Conservation (phyloP, 2,113 vertebrate species). For the Grallaria varia region DNA sequence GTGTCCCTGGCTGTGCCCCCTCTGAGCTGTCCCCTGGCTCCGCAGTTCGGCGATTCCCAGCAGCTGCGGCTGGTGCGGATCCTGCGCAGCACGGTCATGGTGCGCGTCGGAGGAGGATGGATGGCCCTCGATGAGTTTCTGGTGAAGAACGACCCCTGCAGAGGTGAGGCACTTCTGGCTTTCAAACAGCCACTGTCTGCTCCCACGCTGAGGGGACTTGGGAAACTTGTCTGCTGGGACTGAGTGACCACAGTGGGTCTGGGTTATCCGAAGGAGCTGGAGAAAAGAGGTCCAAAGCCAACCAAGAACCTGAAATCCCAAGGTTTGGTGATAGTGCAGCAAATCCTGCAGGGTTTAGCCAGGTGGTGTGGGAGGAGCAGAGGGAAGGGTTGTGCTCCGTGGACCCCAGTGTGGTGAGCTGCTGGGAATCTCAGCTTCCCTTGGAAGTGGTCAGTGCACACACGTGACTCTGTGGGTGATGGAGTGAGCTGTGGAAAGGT, state of each 20-base stretch:
- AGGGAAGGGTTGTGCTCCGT: background rate
- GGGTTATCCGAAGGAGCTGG: background rate
- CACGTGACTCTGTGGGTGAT: background rate
- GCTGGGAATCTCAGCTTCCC: background rate
- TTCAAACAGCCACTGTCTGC: fast-evolving
- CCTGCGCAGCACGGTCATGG: constrained; percentile 97
- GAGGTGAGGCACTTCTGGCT: constrained; percentile 80
- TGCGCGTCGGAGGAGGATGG: constrained; percentile 96
- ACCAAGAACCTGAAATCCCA: fast-evolving
- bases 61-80: constrained; percentile 97
- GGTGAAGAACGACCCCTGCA: constrained; percentile 97
- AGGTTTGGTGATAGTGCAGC: background rate
- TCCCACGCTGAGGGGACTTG: fast-evolving
- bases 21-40: constrained; percentile 46
- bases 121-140: constrained; percentile 98
- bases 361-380: background rate
- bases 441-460: fast-evolving
- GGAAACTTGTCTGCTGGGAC: background rate
- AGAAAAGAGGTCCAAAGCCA: background rate
- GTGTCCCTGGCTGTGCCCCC: background rate
- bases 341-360: background rate
- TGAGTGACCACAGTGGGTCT: background rate
- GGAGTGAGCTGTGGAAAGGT: background rate
- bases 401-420: background rate
- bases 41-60: constrained; percentile 97